These are phyloP conservation scores for Eumerus sabulonum DNA, from an alignment of 2,888 invertebrate genomes.

Conservation along the genomic window DNA sequence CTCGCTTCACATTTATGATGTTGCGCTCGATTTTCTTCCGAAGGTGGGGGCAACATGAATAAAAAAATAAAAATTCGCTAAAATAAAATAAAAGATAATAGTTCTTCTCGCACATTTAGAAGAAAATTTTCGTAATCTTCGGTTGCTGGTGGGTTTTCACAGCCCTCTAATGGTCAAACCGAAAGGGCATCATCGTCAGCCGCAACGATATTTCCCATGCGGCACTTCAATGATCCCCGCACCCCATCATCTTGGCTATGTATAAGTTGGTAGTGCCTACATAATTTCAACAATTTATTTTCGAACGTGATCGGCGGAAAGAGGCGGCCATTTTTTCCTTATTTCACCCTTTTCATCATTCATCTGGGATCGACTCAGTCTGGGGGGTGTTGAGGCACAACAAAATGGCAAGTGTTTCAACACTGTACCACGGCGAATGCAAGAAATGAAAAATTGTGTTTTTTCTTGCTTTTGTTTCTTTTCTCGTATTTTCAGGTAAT, in stretches of 20 bases:
- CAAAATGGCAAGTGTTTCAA: slow-evolving; percentile 69
- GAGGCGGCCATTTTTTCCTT: slow-evolving; percentile 59
- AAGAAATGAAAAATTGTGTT: slow-evolving; percentile 60
- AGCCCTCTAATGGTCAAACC: slow-evolving; percentile 39
- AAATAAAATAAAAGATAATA: slow-evolving; percentile 44
- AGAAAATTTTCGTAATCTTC: slow-evolving; percentile 65
- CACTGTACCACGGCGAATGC: slow-evolving; percentile 64
- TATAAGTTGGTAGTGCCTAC: slow-evolving; percentile 58
- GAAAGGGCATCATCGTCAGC: slow-evolving; percentile 63
- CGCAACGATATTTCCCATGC: slow-evolving; percentile 62
- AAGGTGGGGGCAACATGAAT: slow-evolving; percentile 27
- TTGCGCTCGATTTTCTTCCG: slow-evolving; percentile 14
- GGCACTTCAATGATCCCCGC: slow-evolving; percentile 51
- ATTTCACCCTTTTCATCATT: slow-evolving; percentile 67
- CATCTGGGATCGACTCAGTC: slow-evolving; percentile 21
- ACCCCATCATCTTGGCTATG: slow-evolving; percentile 4
- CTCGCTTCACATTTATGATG: slow-evolving; percentile 29
- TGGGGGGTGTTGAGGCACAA: slow-evolving; percentile 59
- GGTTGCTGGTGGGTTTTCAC: slow-evolving; percentile 43
- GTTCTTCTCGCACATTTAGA: slow-evolving; percentile 65
- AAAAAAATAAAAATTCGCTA: slow-evolving; percentile 56
- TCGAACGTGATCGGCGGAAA: slow-evolving; percentile 76
- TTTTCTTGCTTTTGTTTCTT: slow-evolving; percentile 50
- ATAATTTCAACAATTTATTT: slow-evolving; percentile 79
- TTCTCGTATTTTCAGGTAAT: slow-evolving; percentile 75